Conservation (phyloP, 2,888 invertebrate genomes). For the Nemoura dubitans region DNA sequence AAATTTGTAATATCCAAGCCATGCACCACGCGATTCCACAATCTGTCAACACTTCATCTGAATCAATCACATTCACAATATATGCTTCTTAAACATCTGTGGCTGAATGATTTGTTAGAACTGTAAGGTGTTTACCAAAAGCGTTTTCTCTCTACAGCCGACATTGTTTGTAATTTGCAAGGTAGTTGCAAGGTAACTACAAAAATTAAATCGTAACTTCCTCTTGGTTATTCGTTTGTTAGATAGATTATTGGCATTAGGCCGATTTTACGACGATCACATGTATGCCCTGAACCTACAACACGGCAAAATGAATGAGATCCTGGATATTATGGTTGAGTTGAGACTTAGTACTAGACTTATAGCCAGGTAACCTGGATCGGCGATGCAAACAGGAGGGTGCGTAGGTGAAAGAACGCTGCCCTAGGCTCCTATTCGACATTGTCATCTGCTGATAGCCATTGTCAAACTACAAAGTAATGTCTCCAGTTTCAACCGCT, state of each 20-base stretch:
- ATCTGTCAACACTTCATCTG: background rate
- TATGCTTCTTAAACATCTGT: background rate
- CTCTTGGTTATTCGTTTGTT: background rate
- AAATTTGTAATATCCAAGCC: background rate
- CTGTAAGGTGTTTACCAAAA: background rate
- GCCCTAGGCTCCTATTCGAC: background rate
- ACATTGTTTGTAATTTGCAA: background rate
- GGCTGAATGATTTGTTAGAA: background rate
- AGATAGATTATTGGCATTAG: background rate
- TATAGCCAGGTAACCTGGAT: background rate
- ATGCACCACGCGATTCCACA: background rate
- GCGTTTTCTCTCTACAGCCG: background rate
- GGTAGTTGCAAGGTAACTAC: background rate
- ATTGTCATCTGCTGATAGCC: background rate
- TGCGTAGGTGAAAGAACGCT: conserved; percentile 7
- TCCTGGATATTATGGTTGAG: background rate
- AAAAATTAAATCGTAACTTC: background rate
- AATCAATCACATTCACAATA: no score
- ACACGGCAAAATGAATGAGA: background rate
- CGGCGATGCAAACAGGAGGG: background rate
- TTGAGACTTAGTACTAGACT: no score
- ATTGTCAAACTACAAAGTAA: background rate
- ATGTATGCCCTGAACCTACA: background rate
- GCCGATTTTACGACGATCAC: background rate
- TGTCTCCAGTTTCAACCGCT: conserved; percentile 7